A percentile compares a stretch with the other conserved stretches of the same genome.
phyloP scores from a whole-genome alignment of 2,888 invertebrate genomes.

The Microplitis manilae region DNA sequence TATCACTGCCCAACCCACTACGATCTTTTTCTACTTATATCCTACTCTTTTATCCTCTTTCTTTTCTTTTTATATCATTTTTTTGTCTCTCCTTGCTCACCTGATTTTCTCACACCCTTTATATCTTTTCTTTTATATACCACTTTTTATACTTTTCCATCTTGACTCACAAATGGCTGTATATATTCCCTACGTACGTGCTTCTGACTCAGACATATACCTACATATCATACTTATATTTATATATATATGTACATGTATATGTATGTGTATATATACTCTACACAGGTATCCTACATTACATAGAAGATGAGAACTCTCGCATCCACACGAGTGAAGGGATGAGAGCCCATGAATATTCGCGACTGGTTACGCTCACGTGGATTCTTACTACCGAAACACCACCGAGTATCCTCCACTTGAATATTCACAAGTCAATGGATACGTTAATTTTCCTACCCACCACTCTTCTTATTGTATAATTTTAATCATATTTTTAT shows the following conservation, averaged over 20 bases:
- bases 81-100: background rate
- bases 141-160: constrained; percentile 23
- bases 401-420: background rate
- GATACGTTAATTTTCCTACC: background rate
- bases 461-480: background rate
- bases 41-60: constrained; percentile 12
- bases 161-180: constrained; percentile 25
- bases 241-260: background rate
- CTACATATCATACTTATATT: background rate
- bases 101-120: constrained; percentile 21
- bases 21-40: constrained; percentile 24
- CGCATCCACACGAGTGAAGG: constrained; percentile 8
- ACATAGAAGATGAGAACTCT: constrained; percentile 15
- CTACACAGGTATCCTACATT: background rate
- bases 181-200: background rate
- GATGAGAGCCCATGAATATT: constrained; percentile 29
- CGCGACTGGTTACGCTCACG: constrained; percentile 1
- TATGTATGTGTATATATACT: background rate
- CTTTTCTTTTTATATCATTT: constrained; percentile 1
- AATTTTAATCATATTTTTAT: background rate
- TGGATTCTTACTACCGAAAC: constrained; percentile 12
- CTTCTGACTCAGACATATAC: constrained; percentile 9
- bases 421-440: constrained; percentile 19
- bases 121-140: constrained; percentile 7
- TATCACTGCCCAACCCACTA: constrained; percentile 48